Evolutionary conservation across 2,113 vertebrate species (phyloP), one percentile per base, ranked within the genome.

Genomic region (Dipodomys merriami): DNA sequence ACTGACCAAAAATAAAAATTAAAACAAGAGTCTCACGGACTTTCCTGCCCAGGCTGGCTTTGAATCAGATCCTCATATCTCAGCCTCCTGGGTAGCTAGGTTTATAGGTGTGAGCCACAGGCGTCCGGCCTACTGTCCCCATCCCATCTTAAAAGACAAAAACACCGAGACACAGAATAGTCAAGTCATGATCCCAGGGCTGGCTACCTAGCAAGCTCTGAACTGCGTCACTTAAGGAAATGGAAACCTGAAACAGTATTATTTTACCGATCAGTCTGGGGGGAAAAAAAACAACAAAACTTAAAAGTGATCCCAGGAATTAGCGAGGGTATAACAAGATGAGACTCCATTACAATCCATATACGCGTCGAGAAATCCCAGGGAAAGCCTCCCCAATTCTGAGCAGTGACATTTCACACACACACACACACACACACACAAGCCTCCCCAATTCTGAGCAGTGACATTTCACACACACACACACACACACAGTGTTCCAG

Each of bases 81-180:
- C 53, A 57, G 53, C 53, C 53, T 57, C 53, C 53, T 57, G 53
- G 15, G 15, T 16, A 57, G 13, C 53, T 57, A 57, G 53, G 53
- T 57, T 57, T 57, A 13, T 13, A 57, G 53, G 53, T 18, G 53
- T 57, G 16, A 57, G 53, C 53, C 53, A 57, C 53, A 1, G 15
- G 53, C 12, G 15, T 13, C 53, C 15, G 16, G 53, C 15, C 19
- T 74, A 25, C 46, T 83, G 20, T 15, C 16, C 12, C 71, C 72
- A 83, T 82, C 83, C 80, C 39, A 39, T 39, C 39, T 72, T 4
- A 57, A 83, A 91, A 91, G 18, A 81, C 29, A 95, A 74, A 86
- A 80, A 83, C 68, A 73, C 53, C 9, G 1, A 76, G 79, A 39
- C 19, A 72, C 71, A 65, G 33, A 65, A 53, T 46, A 69, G 79